Conservation (phyloP, 2,888 invertebrate genomes). For the Athalia circularis region DNA sequence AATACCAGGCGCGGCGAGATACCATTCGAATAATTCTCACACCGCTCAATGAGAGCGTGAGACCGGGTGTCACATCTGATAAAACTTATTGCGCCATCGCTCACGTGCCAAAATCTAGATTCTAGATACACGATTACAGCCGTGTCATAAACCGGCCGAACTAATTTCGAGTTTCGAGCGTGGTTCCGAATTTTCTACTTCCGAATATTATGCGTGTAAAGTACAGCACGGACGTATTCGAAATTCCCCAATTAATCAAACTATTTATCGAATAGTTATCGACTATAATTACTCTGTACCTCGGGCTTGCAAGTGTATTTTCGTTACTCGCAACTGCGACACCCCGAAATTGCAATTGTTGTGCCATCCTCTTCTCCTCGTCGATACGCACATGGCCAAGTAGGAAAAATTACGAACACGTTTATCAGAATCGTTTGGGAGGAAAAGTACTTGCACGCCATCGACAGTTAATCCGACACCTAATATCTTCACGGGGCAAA, state of each 20-base stretch:
- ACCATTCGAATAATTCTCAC: slow-evolving; percentile 55
- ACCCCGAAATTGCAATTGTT: too few species aligned
- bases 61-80: slow-evolving; percentile 48
- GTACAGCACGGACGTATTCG: too few species aligned
- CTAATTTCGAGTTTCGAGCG: slow-evolving; percentile 49
- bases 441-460: slow-evolving; percentile 57
- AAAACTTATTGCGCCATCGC: slow-evolving; percentile 60
- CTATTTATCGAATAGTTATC: too few species aligned
- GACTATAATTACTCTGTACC: too few species aligned
- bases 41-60: slow-evolving; percentile 47
- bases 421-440: slow-evolving; percentile 1
- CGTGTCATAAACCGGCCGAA: slow-evolving; percentile 53
- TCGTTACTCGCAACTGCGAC: too few species aligned
- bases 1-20: slow-evolving; percentile 62
- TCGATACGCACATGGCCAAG: too few species aligned
- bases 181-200: slow-evolving; percentile 3
- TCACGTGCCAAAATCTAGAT: slow-evolving; percentile 65
- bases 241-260: too few species aligned
- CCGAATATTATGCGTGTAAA: neutral
- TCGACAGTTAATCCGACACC: slow-evolving; percentile 67
- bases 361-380: too few species aligned
- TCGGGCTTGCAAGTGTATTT: too few species aligned
- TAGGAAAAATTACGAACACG: too few species aligned
- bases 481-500: slow-evolving; percentile 61
- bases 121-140: slow-evolving; percentile 62